Conservation (phyloP, 2,888 invertebrate species). For the Apamea sordens region DNA sequence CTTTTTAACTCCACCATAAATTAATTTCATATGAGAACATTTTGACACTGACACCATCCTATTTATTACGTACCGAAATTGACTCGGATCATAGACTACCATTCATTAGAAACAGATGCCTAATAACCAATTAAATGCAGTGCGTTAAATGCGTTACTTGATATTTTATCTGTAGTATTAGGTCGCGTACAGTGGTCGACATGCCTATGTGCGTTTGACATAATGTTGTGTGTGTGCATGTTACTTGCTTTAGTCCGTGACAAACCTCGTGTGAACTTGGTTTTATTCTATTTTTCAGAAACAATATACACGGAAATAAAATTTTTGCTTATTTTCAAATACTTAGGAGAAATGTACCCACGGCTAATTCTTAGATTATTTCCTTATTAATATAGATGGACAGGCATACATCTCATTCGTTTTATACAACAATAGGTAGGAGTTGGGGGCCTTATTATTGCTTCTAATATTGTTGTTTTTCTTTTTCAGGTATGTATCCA, state of each 20-base stretch:
- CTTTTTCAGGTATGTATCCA: conserved; percentile 71
- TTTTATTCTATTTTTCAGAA: not conserved
- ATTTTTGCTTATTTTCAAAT: not conserved
- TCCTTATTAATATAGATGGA: not conserved
- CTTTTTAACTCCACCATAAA: conserved; percentile 51
- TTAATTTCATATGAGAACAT: conserved; percentile 67
- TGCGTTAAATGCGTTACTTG: conserved; percentile 50
- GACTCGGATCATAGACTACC: conserved; percentile 72
- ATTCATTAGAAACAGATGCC: conserved; percentile 86
- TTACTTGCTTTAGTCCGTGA: not conserved
- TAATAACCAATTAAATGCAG: conserved; percentile 76
- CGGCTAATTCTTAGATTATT: not conserved
- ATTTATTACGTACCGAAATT: conserved; percentile 68
- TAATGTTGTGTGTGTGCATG: conserved; percentile 1
- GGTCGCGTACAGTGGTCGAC: conserved; percentile 41
- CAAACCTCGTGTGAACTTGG: not conserved
- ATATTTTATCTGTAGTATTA: conserved; percentile 62
- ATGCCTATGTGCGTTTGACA: conserved; percentile 25
- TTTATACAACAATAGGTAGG: no score
- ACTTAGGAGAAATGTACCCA: not conserved
- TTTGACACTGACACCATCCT: conserved; percentile 65
- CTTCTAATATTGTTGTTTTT: conserved; percentile 45
- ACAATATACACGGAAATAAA: not conserved
- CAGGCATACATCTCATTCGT: conserved; percentile 27
- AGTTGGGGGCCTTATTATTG: not conserved